Evolutionary conservation across 2,888 invertebrate genomes (phyloP).

Genomic region (Hyppa rectilinea): DNA sequence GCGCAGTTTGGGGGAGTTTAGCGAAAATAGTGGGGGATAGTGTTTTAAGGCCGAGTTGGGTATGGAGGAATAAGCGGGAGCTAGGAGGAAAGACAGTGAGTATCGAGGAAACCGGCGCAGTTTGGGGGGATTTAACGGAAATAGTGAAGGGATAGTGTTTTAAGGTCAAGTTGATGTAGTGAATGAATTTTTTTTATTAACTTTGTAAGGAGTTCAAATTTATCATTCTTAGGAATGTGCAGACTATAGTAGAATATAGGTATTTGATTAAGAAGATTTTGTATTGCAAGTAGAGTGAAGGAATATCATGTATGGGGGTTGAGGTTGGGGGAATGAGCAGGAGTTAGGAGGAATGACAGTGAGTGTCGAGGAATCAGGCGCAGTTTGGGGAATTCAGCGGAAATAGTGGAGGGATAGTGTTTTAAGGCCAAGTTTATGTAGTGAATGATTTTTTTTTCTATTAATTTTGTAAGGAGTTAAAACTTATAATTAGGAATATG

Average conservation of each 20-base stretch:
- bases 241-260: neutral
- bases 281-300: constrained; percentile 8
- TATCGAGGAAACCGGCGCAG: too few species aligned
- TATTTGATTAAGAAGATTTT: constrained; percentile 12
- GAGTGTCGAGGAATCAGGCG: neutral
- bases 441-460: neutral
- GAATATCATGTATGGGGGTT: neutral
- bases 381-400: neutral
- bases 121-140: too few species aligned
- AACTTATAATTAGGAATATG: neutral
- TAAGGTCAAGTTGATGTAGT: neutral
- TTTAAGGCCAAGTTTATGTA: neutral
- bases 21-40: too few species aligned
- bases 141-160: too few species aligned
- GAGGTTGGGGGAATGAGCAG: neutral
- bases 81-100: too few species aligned
- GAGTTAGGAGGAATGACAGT: neutral
- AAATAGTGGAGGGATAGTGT: neutral
- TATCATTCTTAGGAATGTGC: too few species aligned
- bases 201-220: too few species aligned
- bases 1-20: too few species aligned
- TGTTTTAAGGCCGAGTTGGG: too few species aligned
- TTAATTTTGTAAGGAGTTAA: neutral
- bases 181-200: too few species aligned
- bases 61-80: too few species aligned